Evolutionary conservation across 2,113 vertebrate genomes (phyloP).

Genomic region (Andinoacara biseriatus): DNA sequence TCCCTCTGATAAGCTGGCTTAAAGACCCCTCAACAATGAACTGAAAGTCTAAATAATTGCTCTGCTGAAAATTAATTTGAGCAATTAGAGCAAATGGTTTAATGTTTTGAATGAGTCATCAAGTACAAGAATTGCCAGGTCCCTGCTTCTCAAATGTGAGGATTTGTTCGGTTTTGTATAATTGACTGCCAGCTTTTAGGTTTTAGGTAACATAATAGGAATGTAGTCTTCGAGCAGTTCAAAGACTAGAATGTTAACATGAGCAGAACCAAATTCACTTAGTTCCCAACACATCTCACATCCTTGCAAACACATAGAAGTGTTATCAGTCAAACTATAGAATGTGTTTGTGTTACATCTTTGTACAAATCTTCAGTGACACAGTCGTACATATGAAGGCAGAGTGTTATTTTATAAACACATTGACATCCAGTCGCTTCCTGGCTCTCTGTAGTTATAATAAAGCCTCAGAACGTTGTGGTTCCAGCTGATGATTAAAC

Average conservation of each 20-base stretch:
- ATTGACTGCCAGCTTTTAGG: constrained; percentile 8
- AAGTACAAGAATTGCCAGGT: not conserved
- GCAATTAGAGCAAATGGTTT: not conserved
- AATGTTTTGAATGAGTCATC: not conserved
- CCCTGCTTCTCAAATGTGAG: constrained; percentile 6
- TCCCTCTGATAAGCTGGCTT: not conserved
- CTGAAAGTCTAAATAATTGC: constrained; percentile 7
- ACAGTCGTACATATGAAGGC: not conserved
- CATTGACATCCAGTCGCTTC: not conserved
- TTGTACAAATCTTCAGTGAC: not conserved
- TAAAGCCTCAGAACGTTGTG: constrained; percentile 26
- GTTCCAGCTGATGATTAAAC: constrained; percentile 51
- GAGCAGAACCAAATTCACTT: not conserved
- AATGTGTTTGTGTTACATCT: not conserved
- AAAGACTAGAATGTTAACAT: not conserved
- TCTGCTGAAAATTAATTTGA: constrained; percentile 1
- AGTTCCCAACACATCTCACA: not conserved
- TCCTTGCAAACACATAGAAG: not conserved
- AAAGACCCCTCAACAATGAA: constrained; percentile 4
- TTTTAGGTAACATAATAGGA: not conserved
- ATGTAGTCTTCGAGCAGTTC: not conserved
- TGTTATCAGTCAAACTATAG: not conserved
- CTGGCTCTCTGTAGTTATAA: constrained; percentile 3
- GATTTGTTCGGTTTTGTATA: constrained; percentile 4
- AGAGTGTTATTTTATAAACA: constrained; percentile 13